These are phyloP conservation scores for Sebastes minor DNA, from an alignment of 2,797 vertebrate species.

Conservation along the genomic window DNA sequence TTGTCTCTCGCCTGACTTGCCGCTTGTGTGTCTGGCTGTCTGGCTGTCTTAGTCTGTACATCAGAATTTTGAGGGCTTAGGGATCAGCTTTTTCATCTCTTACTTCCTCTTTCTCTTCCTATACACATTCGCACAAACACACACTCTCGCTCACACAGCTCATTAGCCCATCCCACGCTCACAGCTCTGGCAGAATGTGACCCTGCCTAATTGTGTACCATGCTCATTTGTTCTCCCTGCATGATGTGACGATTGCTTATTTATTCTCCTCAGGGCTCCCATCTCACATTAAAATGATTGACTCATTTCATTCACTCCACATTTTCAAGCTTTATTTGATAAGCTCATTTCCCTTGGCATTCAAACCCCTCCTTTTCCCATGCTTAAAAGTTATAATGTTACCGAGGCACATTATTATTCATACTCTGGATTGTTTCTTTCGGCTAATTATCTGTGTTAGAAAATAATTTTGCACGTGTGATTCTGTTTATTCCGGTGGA, in stretches of 20 bases:
- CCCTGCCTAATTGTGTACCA: constrained; percentile 85
- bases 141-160: constrained; percentile 65
- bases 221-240: constrained; percentile 85
- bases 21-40: constrained; percentile 58
- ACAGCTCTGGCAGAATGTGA: constrained; percentile 80
- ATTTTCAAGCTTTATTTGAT: constrained; percentile 86
- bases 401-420: constrained; percentile 79
- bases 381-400: constrained; percentile 80
- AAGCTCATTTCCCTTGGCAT: constrained; percentile 80
- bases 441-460: constrained; percentile 80
- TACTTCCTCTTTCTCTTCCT: constrained; percentile 40
- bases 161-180: constrained; percentile 80
- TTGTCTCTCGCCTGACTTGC: constrained; percentile 56
- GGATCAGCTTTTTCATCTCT: constrained; percentile 58
- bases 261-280: constrained; percentile 85
- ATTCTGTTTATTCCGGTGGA: constrained; percentile 80
- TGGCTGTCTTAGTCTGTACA: constrained; percentile 54
- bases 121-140: constrained; percentile 29
- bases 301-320: constrained; percentile 86
- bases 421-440: constrained; percentile 78
- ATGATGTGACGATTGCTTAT: constrained; percentile 86
- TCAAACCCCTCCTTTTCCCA: constrained; percentile 71
- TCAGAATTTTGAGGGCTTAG: constrained; percentile 55
- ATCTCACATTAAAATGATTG: constrained; percentile 86
- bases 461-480: constrained; percentile 77